A percentile compares a stretch with the other conserved stretches of the same genome.
phyloP scores from a whole-genome alignment of 2,113 vertebrate species.

The Thryonomys swinderianus region DNA sequence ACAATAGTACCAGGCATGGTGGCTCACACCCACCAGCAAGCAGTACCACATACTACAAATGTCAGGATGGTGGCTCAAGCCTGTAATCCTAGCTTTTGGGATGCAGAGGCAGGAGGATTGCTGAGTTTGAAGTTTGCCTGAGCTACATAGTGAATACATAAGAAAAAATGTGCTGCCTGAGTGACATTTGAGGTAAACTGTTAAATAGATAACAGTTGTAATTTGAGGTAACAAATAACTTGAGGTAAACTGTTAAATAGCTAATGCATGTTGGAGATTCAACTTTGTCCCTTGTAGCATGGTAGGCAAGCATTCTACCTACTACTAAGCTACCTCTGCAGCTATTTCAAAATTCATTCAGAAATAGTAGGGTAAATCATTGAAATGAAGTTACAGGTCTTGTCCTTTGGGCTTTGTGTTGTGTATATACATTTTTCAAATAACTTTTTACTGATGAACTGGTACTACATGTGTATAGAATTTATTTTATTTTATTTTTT shows the following conservation, averaged over 20 bases:
- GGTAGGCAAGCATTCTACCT: background rate
- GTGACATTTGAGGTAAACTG: background rate
- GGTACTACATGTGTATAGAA: slow-evolving; percentile 23
- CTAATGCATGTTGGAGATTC: background rate
- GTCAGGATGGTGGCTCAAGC: no score
- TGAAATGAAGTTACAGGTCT: background rate
- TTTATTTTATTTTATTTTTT: background rate
- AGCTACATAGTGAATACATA: background rate
- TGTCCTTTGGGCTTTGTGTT: background rate
- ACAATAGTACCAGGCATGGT: no score
- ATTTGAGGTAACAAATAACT: no score
- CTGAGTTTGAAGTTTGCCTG: no score
- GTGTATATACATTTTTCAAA: background rate
- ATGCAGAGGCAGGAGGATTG: no score
- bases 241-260: background rate
- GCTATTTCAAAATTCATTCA: background rate
- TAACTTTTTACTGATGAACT: slow-evolving; percentile 15
- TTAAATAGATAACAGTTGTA: background rate
- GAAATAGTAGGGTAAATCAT: slow-evolving; percentile 22
- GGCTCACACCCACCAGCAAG: no score
- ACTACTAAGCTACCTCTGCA: background rate
- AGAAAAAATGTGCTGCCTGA: background rate
- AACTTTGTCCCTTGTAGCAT: background rate
- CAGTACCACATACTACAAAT: no score
- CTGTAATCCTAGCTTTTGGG: no score